Conservation (phyloP, 2,888 invertebrate species). For the Epiperipatus broadwayi region DNA sequence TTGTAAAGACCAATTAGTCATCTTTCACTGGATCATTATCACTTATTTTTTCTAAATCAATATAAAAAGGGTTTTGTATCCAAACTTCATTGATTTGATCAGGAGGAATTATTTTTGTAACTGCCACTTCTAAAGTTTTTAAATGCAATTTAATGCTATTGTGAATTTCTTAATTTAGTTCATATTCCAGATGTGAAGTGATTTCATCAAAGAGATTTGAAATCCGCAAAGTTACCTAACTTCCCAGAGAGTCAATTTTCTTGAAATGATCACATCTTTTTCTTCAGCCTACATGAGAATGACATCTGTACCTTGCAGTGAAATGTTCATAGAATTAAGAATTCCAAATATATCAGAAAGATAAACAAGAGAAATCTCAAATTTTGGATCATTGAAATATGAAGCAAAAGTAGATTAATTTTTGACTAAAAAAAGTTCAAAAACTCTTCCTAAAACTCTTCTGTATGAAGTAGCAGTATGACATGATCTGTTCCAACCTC, state of each 20-base stretch:
- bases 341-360: background rate
- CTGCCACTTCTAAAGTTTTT: too few species aligned
- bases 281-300: background rate
- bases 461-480: slow-evolving; percentile 17
- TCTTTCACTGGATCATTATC: too few species aligned
- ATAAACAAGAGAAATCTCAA: background rate
- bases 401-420: background rate
- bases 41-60: too few species aligned
- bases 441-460: slow-evolving; percentile 15
- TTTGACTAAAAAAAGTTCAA: slow-evolving; percentile 9
- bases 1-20: too few species aligned
- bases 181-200: too few species aligned
- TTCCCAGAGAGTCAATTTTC: background rate
- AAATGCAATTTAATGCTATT: too few species aligned
- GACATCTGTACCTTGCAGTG: background rate
- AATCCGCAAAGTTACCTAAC: background rate
- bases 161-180: too few species aligned
- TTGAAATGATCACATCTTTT: background rate
- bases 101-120: too few species aligned
- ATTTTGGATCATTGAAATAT: background rate
- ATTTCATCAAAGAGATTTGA: background rate
- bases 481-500: slow-evolving; percentile 14
- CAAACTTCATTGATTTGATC: too few species aligned
- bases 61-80: too few species aligned
- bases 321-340: background rate